Evolutionary conservation across 2,797 vertebrate species (phyloP).

Genomic region (Neomorphus geoffroyi): DNA sequence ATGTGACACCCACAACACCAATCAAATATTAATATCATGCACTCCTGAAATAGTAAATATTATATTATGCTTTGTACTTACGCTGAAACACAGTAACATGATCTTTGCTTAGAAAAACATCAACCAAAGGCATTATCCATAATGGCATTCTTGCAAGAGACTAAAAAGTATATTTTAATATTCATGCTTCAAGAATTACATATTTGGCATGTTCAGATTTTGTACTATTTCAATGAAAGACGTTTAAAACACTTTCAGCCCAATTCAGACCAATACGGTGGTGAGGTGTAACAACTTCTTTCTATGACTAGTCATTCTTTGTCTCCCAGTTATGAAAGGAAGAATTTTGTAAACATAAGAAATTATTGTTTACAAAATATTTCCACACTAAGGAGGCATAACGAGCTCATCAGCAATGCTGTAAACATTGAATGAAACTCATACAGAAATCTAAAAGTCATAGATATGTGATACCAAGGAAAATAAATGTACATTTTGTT

Average conservation of each 20-base stretch:
- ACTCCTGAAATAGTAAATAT: conserved; percentile 61
- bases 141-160: conserved; percentile 25
- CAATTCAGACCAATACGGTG: neutral
- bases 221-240: conserved; percentile 9
- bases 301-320: neutral
- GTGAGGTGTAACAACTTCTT: neutral
- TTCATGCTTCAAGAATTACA: neutral
- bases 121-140: conserved; percentile 10
- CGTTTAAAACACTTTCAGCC: neutral
- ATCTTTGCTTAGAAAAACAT: conserved; percentile 31
- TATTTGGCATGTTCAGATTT: neutral
- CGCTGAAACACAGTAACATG: conserved; percentile 47
- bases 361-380: neutral
- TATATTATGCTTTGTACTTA: conserved; percentile 58
- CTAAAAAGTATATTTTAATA: neutral
- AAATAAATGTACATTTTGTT: neutral
- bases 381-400: neutral
- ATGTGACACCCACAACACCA: conserved; percentile 53
- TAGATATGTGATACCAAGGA: neutral
- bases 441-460: neutral
- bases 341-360: neutral
- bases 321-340: neutral
- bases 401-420: neutral
- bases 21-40: conserved; percentile 54
- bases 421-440: neutral